Conservation (phyloP, 2,113 vertebrate genomes). For the Poeciliopsis turrubarensis region DNA sequence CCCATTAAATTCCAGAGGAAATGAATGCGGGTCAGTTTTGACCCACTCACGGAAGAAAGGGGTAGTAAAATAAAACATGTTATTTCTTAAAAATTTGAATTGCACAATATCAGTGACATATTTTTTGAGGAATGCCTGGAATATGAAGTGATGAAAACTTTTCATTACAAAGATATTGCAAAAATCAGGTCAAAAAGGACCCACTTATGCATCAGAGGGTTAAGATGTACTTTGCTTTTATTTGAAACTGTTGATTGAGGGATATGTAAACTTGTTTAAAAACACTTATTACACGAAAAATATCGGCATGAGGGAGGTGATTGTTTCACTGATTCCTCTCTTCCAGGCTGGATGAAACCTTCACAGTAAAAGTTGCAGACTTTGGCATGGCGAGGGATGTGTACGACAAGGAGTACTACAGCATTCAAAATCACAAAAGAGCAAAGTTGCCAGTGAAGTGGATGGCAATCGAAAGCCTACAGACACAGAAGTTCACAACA, state of each 20-base stretch:
- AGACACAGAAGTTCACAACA: conserved; percentile 94
- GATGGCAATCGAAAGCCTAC: conserved; percentile 97
- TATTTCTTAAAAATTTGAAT: too few species aligned
- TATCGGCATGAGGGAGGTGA: not conserved
- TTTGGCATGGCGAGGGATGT: conserved; percentile 93
- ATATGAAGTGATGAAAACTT: too few species aligned
- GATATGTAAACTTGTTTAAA: too few species aligned
- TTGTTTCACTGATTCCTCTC: conserved; percentile 1
- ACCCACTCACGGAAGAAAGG: too few species aligned
- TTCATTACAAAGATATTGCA: too few species aligned
- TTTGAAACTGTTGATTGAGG: not conserved
- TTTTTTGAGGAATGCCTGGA: too few species aligned
- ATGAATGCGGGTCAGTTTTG: too few species aligned
- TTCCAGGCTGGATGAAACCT: conserved; percentile 90
- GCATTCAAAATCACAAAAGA: conserved; percentile 84
- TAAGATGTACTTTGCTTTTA: not conserved
- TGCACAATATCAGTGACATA: too few species aligned
- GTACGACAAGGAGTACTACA: conserved; percentile 96
- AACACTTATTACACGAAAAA: not conserved
- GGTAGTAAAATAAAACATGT: too few species aligned
- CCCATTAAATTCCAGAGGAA: too few species aligned
- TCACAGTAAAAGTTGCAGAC: conserved; percentile 95
- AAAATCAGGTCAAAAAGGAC: too few species aligned
- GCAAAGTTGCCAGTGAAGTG: conserved; percentile 94
- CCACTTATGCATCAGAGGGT: too few species aligned